phyloP scores from a whole-genome alignment of 2,797 vertebrate genomes.

The Sebastes ruberrimus region DNA sequence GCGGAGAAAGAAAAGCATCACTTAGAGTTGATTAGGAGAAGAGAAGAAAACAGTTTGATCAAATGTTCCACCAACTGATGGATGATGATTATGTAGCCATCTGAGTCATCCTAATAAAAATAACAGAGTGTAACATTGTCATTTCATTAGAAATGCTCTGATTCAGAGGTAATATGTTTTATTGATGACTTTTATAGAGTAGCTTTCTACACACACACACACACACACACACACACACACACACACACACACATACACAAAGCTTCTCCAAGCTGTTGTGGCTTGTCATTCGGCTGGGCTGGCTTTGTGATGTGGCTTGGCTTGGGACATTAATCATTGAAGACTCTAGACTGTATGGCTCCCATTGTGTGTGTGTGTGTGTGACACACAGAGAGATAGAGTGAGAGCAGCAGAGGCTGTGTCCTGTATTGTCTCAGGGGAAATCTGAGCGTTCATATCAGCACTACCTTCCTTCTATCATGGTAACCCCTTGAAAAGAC shows the following conservation, averaged over 20 bases:
- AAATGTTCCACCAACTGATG: slow-evolving; percentile 2
- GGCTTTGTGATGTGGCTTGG: slow-evolving; percentile 76
- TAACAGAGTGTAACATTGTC: background rate
- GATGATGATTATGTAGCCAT: background rate
- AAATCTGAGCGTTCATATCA: slow-evolving; percentile 56
- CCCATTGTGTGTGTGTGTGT: slow-evolving; percentile 39
- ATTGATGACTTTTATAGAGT: slow-evolving; percentile 20
- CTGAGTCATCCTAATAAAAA: background rate
- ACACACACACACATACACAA: no score
- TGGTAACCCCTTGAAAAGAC: background rate
- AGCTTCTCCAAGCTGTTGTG: slow-evolving; percentile 55
- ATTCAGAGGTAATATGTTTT: slow-evolving; percentile 40
- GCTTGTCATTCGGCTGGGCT: slow-evolving; percentile 60
- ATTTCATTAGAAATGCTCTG: slow-evolving; percentile 11
- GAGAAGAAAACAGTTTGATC: background rate
- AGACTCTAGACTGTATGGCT: slow-evolving; percentile 63
- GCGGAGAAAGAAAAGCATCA: background rate
- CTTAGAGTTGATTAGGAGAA: background rate
- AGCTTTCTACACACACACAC: background rate
- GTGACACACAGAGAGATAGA: background rate
- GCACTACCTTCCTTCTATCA: slow-evolving; percentile 26
- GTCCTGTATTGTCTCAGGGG: slow-evolving; percentile 48
- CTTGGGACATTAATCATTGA: slow-evolving; percentile 84
- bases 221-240: slow-evolving; percentile 8
- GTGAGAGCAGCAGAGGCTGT: background rate